A percentile compares a stretch with the other conserved stretches of the same genome.
Conservation (phyloP, 2,113 vertebrate species). For the Channa maculata region DNA sequence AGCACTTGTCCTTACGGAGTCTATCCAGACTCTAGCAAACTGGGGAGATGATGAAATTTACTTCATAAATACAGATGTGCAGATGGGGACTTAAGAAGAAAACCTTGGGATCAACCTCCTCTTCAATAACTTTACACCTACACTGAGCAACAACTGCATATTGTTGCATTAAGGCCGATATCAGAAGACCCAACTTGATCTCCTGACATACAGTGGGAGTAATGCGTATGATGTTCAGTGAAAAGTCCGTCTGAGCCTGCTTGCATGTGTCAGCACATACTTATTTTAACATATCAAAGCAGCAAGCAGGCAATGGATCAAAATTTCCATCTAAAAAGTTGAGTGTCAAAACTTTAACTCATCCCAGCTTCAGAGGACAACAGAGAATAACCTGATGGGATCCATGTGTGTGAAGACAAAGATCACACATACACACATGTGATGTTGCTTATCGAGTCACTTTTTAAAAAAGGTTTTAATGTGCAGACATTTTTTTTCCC, state of each 20-base stretch:
- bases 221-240: not conserved
- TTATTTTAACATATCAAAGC: constrained; percentile 58
- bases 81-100: too few relatives aligned
- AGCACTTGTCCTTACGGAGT: too few relatives aligned
- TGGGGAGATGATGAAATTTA: too few relatives aligned
- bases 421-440: not conserved
- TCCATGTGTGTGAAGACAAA: constrained; percentile 70
- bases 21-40: too few relatives aligned
- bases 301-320: constrained; percentile 45
- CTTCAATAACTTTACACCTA: too few relatives aligned
- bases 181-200: not conserved
- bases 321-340: constrained; percentile 33
- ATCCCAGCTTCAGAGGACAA: constrained; percentile 55
- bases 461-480: not conserved
- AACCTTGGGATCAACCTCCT: too few relatives aligned
- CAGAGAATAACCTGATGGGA: constrained; percentile 42
- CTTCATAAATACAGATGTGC: too few relatives aligned
- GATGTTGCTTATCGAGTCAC: not conserved
- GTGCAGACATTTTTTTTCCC: too few relatives aligned
- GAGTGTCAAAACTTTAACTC: constrained; percentile 59
- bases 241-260: not conserved
- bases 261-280: not conserved
- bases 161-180: too few relatives aligned
- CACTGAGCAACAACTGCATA: not conserved
- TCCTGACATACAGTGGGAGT: not conserved